Conservation (phyloP, 2,797 vertebrate species). For the Acestrorhynchus altus region DNA sequence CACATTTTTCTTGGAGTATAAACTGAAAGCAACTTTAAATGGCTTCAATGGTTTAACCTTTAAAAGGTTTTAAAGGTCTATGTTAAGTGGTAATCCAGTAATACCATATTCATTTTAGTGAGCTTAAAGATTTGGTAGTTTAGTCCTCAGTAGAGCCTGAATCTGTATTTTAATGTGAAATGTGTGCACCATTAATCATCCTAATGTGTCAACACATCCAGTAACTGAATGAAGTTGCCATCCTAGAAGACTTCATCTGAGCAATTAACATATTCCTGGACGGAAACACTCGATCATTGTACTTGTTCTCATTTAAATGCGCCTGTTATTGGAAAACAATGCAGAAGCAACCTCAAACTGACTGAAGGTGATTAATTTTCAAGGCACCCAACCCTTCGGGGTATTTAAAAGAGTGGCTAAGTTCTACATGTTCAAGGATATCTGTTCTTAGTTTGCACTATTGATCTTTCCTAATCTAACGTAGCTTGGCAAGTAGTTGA, state of each 20-base stretch:
- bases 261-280: constrained; percentile 43
- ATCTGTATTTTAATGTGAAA: constrained; percentile 33
- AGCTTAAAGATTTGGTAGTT: neutral
- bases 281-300: constrained; percentile 41
- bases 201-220: constrained; percentile 41
- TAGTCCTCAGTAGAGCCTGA: neutral
- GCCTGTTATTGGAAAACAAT: constrained; percentile 41
- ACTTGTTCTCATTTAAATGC: constrained; percentile 36
- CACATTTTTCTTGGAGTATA: neutral
- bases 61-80: too few relatives aligned
- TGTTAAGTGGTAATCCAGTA: neutral
- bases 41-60: too few relatives aligned
- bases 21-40: neutral
- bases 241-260: constrained; percentile 52
- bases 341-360: constrained; percentile 19
- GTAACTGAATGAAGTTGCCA: constrained; percentile 52
- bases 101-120: neutral
- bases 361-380: constrained; percentile 26
- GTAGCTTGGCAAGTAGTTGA: too few relatives aligned
- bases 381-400: neutral
- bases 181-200: constrained; percentile 55
- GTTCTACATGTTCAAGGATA: neutral
- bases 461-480: too few relatives aligned
- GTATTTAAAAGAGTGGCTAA: neutral
- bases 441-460: neutral